Conservation (phyloP, 2,113 vertebrate genomes). For the Archocentrus centrarchus region DNA sequence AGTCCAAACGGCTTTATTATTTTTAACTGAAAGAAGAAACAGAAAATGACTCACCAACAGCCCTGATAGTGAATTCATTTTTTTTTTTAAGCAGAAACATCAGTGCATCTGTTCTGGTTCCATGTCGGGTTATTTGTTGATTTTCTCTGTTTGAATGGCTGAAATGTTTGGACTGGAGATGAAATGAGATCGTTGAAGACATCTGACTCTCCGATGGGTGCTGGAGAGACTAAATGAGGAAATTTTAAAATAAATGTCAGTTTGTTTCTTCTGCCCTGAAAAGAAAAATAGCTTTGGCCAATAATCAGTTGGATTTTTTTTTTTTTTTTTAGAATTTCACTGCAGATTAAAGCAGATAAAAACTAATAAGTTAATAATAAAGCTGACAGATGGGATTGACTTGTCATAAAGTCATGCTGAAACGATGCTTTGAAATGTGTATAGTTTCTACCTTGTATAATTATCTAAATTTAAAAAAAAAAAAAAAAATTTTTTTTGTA, state of each 20-base stretch:
- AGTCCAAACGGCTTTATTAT: too few species aligned
- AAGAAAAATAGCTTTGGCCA: not conserved
- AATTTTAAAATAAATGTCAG: not conserved
- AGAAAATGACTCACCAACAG: too few species aligned
- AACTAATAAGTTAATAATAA: not conserved
- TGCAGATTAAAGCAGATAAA: not conserved
- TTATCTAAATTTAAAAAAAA: not conserved
- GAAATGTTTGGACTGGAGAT: too few species aligned
- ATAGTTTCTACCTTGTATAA: not conserved
- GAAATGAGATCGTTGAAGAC: too few species aligned
- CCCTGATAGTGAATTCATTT: too few species aligned
- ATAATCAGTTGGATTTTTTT: not conserved
- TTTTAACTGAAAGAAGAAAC: too few species aligned
- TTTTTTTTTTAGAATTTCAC: not conserved
- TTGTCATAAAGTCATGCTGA: not conserved
- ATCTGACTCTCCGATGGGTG: not conserved
- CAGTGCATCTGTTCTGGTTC: too few species aligned
- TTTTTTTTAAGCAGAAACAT: too few species aligned
- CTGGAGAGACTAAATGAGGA: not conserved
- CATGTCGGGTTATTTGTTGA: too few species aligned
- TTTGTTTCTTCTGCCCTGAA: not conserved
- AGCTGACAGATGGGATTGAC: not conserved
- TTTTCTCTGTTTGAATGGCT: too few species aligned
- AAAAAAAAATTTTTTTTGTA: not conserved
- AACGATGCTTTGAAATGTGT: not conserved